Percentiles rank a stretch among this genome's conserved stretches.
Conservation (phyloP, 2,888 invertebrate genomes). For the Acleris laterana region DNA sequence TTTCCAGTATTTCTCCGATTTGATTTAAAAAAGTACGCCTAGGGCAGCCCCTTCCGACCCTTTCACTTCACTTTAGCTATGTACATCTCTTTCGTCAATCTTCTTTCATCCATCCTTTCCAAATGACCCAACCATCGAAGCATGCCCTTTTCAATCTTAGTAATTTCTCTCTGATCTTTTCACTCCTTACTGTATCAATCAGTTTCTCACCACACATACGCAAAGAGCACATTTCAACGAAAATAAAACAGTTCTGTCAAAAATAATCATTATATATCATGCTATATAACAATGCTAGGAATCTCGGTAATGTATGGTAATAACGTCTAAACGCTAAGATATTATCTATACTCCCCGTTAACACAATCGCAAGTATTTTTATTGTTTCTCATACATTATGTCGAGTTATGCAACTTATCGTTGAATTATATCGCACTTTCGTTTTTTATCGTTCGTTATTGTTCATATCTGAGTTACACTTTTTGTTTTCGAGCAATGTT, state of each 20-base stretch:
- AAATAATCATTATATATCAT: background rate
- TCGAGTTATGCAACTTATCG: constrained; percentile 28
- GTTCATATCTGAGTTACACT: constrained; percentile 11
- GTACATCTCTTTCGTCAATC: no score
- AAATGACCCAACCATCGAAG: no score
- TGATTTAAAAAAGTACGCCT: no score
- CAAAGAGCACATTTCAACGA: no score
- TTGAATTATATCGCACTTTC: constrained; percentile 33
- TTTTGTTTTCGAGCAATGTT: background rate
- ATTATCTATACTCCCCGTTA: constrained; percentile 17
- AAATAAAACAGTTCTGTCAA: background rate
- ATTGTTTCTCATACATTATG: constrained; percentile 35
- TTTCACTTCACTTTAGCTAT: no score
- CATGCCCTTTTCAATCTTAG: no score
- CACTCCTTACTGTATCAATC: no score
- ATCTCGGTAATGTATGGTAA: constrained; percentile 32
- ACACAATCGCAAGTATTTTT: constrained; percentile 35
- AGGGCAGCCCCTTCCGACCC: no score
- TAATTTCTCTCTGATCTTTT: no score
- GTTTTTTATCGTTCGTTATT: constrained; percentile 32
- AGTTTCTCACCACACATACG: no score
- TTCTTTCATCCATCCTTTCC: no score
- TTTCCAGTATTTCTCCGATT: no score
- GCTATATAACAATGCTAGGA: background rate
- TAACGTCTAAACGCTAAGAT: constrained; percentile 26